Evolutionary conservation across 2,888 invertebrate genomes (phyloP).

Genomic region (Tanypteryx hageni): DNA sequence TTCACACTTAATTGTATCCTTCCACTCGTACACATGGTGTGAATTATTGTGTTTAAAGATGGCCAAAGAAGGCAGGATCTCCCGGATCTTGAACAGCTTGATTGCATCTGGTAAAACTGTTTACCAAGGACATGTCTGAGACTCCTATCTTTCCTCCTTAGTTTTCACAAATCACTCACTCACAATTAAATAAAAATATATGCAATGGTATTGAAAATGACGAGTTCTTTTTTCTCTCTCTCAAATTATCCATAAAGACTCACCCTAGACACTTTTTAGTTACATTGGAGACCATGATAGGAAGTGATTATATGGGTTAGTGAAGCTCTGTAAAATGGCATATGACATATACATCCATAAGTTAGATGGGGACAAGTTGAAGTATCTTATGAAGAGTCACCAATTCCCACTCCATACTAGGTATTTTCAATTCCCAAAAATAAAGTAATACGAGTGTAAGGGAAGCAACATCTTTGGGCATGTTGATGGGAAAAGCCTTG

Average conservation of each 20-base stretch:
- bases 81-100: not conserved
- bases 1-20: too few relatives aligned
- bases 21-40: too few relatives aligned
- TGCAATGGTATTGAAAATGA: slow-evolving; percentile 46
- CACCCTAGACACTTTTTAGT: not conserved
- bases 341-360: not conserved
- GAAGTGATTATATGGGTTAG: not conserved
- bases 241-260: slow-evolving; percentile 34
- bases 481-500: slow-evolving; percentile 30
- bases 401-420: not conserved
- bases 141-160: slow-evolving; percentile 24
- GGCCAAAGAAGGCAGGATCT: slow-evolving; percentile 2
- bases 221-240: not conserved
- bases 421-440: not conserved
- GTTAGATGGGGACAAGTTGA: not conserved
- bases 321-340: slow-evolving; percentile 37
- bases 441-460: not conserved
- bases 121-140: slow-evolving; percentile 11
- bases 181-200: slow-evolving; percentile 43
- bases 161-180: slow-evolving; percentile 43
- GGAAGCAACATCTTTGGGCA: slow-evolving; percentile 10
- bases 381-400: too few relatives aligned
- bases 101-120: slow-evolving; percentile 18
- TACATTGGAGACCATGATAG: slow-evolving; percentile 37
- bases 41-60: not conserved